phyloP scores from a whole-genome alignment of 2,113 vertebrate genomes.

The Pachyramphus minor region DNA sequence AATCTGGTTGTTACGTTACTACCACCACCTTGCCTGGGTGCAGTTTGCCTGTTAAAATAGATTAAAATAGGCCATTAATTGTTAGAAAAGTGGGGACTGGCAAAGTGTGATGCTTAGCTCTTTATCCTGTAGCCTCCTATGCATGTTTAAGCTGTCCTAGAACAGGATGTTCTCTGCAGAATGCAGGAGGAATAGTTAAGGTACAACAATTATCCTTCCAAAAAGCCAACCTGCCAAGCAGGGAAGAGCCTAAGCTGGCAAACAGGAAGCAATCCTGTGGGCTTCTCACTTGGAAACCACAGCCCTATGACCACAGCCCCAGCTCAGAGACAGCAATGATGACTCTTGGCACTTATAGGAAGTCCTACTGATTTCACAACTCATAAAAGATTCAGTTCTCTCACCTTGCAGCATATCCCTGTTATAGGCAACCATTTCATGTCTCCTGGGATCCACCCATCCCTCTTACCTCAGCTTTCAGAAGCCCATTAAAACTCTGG shows the following conservation, averaged over 20 bases:
- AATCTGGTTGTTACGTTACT: neutral
- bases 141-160: neutral
- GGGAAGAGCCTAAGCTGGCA: neutral
- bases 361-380: neutral
- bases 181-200: neutral
- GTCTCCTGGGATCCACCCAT: neutral
- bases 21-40: neutral
- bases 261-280: neutral
- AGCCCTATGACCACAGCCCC: neutral
- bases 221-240: neutral
- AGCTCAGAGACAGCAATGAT: neutral
- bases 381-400: neutral
- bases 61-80: neutral
- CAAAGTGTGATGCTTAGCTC: neutral
- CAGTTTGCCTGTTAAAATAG: neutral
- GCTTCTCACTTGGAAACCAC: constrained; percentile 4
- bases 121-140: neutral
- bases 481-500: neutral
- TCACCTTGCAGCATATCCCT: neutral
- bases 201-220: neutral
- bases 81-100: neutral
- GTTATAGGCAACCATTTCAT: neutral
- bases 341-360: neutral
- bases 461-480: neutral
- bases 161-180: neutral